Evolutionary conservation across 2,888 invertebrate genomes (phyloP), one percentile per base, ranked within the genome.

Genomic region (Erannis defoliaria): DNA sequence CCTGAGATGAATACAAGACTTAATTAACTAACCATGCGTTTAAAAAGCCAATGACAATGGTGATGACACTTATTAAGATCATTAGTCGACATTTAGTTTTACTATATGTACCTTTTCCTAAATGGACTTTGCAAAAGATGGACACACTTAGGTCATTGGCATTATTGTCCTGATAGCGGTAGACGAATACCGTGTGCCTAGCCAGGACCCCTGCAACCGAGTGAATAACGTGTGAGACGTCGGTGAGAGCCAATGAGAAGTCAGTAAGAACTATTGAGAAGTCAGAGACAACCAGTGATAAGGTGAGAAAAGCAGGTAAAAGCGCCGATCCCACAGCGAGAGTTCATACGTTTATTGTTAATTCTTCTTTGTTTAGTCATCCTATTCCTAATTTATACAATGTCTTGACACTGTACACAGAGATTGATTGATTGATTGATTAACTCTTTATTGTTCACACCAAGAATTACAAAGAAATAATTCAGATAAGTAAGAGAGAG

Each of bases 121-220:
- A 87, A 90, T 92, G 90, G 81, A 93, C 79, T 93, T 93, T 93
- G 92, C 91, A 93, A 88, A 90, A 90, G 86, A 93, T 82, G 85
- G 93, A 93, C 78, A 93, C 88, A 84, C 88, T 89, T 86, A 93
- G 81, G 84, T 93, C 93, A 83, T 88, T 87, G 81, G 88, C 86
- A 86, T 81, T 90, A 86, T 80, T 87, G 84, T 93, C 93, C 81
- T 93, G 88, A 86, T 90, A 93, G 67, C 88, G 90, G 85, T 92
- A 93, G 81, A 88, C 86, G 85, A 88, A 93, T 85, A 93, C 90
- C 80, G 85, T 90, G 86, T 93, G 86, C 82, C 89, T 92, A 90
- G 84, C 83, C 80, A 93, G 86, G 82, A 92, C 92, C 77, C 93
- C 93, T 93, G 93, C 68, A 93, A 93, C 85, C 88, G 81, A 70